Percentiles rank a stretch among this genome's conserved stretches.
Conservation (phyloP, 2,797 vertebrate species). For the Pipistrellus pygmaeus region DNA sequence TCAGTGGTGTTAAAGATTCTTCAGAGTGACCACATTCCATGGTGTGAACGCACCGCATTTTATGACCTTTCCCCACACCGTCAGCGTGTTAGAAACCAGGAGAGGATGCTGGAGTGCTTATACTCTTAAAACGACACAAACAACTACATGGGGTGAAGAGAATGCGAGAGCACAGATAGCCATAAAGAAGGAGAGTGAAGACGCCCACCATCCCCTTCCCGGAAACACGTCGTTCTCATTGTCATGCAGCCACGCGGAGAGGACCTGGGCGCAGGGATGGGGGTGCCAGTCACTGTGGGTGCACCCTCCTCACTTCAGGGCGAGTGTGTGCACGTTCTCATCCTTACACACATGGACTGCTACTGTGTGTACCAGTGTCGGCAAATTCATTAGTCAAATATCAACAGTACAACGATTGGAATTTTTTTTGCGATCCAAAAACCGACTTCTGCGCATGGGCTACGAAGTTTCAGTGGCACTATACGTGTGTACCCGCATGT, state of each 20-base stretch:
- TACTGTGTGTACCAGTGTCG: background rate
- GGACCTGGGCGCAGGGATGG: background rate
- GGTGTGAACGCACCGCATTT: rapidly evolving
- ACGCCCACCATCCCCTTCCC: rapidly evolving
- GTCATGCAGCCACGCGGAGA: background rate
- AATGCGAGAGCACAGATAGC: background rate
- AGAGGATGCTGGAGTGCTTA: background rate
- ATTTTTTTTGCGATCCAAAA: too few species aligned
- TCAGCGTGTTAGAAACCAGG: background rate
- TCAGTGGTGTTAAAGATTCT: background rate
- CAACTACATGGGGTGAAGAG: background rate
- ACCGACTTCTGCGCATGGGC: too few species aligned
- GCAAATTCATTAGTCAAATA: too few species aligned
- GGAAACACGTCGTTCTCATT: background rate
- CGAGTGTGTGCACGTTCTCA: rapidly evolving
- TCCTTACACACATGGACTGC: background rate
- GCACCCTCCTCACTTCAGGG: background rate
- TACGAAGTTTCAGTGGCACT: too few species aligned
- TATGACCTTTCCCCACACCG: too few species aligned
- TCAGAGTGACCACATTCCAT: background rate
- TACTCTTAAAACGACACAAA: background rate
- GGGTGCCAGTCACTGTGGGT: background rate
- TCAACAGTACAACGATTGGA: too few species aligned
- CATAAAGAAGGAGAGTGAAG: background rate
- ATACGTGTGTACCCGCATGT: too few species aligned